Percentiles rank a stretch among this genome's conserved stretches.
Evolutionary conservation across 2,797 vertebrate species (phyloP).

Genomic region (Gambelia wislizenii): DNA sequence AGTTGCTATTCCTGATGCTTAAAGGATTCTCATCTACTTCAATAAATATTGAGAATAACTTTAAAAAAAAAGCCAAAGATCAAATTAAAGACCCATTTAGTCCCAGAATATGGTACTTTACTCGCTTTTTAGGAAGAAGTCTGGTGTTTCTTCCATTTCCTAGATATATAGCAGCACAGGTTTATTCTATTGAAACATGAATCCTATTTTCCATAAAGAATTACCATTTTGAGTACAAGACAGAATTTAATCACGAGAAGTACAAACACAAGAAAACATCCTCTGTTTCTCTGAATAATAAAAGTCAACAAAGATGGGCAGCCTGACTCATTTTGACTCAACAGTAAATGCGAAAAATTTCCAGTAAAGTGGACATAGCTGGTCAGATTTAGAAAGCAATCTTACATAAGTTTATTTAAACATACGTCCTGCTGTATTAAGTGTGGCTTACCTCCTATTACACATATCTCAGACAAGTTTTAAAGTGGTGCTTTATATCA

Average conservation of each 20-base stretch:
- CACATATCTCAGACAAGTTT: too few species aligned
- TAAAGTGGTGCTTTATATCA: not conserved
- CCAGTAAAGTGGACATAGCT: not conserved
- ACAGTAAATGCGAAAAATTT: not conserved
- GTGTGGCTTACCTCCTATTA: not conserved
- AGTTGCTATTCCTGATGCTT: too few species aligned
- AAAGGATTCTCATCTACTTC: too few species aligned
- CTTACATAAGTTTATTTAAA: not conserved
- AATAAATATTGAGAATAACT: too few species aligned
- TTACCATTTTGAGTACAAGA: not conserved
- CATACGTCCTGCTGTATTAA: too few species aligned
- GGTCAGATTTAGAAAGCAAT: not conserved
- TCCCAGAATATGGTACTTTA: not conserved
- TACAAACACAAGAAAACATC: not conserved
- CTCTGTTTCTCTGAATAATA: not conserved
- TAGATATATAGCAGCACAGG: not conserved
- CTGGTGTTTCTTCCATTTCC: not conserved
- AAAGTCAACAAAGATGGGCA: not conserved
- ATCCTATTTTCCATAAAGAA: not conserved
- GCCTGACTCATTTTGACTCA: not conserved
- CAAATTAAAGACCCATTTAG: not conserved
- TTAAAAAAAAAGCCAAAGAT: not conserved
- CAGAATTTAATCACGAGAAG: not conserved
- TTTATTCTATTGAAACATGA: not conserved
- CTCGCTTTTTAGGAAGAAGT: not conserved